Base-by-base conservation (phyloP, 2,888 invertebrate species). In the Chamaedrilus cognettii region DNA sequence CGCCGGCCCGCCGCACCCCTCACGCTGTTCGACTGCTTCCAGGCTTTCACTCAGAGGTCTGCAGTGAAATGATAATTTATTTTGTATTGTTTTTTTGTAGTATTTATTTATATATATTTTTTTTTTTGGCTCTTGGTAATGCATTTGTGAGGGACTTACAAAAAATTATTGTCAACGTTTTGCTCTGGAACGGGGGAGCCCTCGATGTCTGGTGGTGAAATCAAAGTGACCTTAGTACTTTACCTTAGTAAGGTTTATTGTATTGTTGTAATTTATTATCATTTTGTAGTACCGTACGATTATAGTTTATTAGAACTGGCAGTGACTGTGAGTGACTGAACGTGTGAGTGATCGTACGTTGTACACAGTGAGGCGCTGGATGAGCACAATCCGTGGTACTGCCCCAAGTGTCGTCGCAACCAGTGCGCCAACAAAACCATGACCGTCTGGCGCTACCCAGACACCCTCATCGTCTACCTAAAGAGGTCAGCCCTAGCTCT, bases 351-450 rank as follows among this genome's bases (percentile, higher is more conserved):
- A n/a, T 42, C 19, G 19, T 42, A 42, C 42, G 42, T 42, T 42
- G 55, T 7, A 80, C 81, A 32, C 78, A 89, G 88, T 79, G 89
- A 89, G 81, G 85, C 85, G 52, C 80, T 89, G 75, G 89, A 89
- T 78, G 87, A 88, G 74, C 87, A 88, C 76, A 89, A 89, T 80
- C 88, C 88, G 2, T 89, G 89, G 89, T 88, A 85, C 80, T 89
- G 89, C 80, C 88, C 88, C 1, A 84, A 85, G 67, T 89, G 89
- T 77, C 84, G 87, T 75, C 84, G 85, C 68, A 88, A 88, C 76
- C 88, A 87, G 75, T 87, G 87, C 77, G 89, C 89, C 33, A 87
- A 87, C 60, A 89, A 89, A 78, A 88, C 88, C n/a, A 84, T 89
- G 66, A 87, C 88, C 7, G 87, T 89, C 60, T 88, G 88, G 85